Evolutionary conservation across 1,140 invertebrate genomes (phyloP), one percentile per base, ranked within the genome.

Genomic region (Drosophila azteca): DNA sequence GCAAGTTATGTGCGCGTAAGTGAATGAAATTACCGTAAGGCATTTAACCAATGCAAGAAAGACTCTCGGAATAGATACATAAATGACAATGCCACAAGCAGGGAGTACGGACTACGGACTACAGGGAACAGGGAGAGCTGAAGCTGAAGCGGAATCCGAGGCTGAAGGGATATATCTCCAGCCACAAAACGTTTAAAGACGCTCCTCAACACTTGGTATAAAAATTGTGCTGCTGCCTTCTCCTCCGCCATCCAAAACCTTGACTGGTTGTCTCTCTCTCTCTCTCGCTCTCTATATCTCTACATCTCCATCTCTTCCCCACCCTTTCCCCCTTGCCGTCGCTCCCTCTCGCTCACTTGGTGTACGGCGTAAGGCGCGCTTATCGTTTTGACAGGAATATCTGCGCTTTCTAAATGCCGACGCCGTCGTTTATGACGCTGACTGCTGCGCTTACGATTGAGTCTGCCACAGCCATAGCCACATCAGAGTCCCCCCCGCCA

Each of bases 11-110:
- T 80, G 84, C 71, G 80, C 77, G 80, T 89, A 89, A 89, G 84
- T 89, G 84, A 89, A 89, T 89, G 85, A 89, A 89, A 89, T 89
- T 89, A 89, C 84, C 84, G 80, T 89, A 84, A 89, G 84, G 84
- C 85, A 89, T 89, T 89, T 89, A 89, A 81, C 77, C 82, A 81
- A 87, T 87, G 82, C 82, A 87, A 64, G 71, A 73, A 80, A 71
- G 65, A 55, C 70, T 65, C 69, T 53, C 45, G 74, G 83, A 90
- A 90, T 84, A 89, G 85, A 89, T 90, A 84, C 84, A 89, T 90
- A 87, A 87, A 87, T 88, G 83, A 87, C 83, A 88, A 88, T 88
- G 83, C 79, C 75, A 78, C 66, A 9, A 31, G 45, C 55, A 58
- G 26, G 44, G 9, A 39, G 9, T 31, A 2, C 8, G 29, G 7